Conservation (phyloP, 2,113 vertebrate species). For the Gambusia affinis region DNA sequence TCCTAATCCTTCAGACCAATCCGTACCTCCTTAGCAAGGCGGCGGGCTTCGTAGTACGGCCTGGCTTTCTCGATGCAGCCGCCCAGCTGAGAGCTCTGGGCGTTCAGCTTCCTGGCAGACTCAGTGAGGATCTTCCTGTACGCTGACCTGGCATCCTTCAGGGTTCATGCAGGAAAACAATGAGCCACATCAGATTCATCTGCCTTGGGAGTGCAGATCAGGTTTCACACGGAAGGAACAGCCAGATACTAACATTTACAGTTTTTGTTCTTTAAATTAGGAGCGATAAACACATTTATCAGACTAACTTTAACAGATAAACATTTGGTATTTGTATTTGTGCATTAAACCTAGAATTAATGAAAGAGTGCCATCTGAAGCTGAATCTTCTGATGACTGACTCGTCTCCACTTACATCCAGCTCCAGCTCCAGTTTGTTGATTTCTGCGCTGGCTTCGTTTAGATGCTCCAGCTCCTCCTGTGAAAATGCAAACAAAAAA, state of each 20-base stretch:
- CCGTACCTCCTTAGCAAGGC: slow-evolving; percentile 89
- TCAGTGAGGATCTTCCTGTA: slow-evolving; percentile 93
- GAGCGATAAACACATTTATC: background rate
- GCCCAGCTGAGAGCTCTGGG: slow-evolving; percentile 90
- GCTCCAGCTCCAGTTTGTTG: slow-evolving; percentile 88
- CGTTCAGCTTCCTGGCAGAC: slow-evolving; percentile 90
- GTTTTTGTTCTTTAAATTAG: slow-evolving; percentile 18
- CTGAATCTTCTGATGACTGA: background rate
- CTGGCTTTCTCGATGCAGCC: slow-evolving; percentile 92
- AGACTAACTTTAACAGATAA: too few species aligned
- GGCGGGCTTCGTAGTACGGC: slow-evolving; percentile 91
- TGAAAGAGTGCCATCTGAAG: background rate
- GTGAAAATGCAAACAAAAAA: slow-evolving; percentile 3
- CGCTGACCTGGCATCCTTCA: slow-evolving; percentile 89
- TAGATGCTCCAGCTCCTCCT: slow-evolving; percentile 93
- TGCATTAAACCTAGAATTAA: too few species aligned
- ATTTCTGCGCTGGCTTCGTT: slow-evolving; percentile 95
- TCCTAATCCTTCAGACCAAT: too few species aligned
- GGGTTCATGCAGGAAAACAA: slow-evolving; percentile 29
- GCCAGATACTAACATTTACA: slow-evolving; percentile 16
- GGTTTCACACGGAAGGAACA: slow-evolving; percentile 4
- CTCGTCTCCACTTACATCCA: slow-evolving; percentile 83
- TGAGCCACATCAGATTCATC: slow-evolving; percentile 46
- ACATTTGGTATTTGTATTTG: too few species aligned
- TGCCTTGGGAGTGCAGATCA: slow-evolving; percentile 21